Evolutionary conservation across 30 jellyfish, hydroid and myxozoan species (phyloP).

Genomic region (Turritopsis rubra): DNA sequence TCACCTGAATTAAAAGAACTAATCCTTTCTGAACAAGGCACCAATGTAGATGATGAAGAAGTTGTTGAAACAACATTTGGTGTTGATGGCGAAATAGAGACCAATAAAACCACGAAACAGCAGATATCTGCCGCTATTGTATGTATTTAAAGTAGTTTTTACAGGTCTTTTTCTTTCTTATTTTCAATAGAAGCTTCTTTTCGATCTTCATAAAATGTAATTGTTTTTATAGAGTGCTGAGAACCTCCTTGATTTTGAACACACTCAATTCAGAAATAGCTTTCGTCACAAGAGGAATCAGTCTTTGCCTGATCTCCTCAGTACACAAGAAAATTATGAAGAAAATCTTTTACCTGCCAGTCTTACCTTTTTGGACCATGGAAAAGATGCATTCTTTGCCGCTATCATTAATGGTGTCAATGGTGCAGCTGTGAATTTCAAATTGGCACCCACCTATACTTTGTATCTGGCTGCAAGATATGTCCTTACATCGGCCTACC

Average conservation of each 20-base stretch:
- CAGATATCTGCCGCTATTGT: neutral
- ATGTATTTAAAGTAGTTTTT: neutral
- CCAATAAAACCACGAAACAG: conserved; percentile 50
- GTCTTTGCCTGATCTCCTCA: conserved; percentile 54
- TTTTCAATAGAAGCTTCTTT: neutral
- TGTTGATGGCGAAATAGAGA: conserved; percentile 79
- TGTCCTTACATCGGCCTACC: conserved; percentile 60
- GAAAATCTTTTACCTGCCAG: conserved; percentile 79
- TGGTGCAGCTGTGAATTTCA: conserved; percentile 95
- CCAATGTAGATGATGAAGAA: conserved; percentile 83
- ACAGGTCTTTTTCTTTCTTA: neutral
- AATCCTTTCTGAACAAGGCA: conserved; percentile 63
- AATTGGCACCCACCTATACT: conserved; percentile 98
- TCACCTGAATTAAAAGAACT: conserved; percentile 62
- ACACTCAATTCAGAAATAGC: conserved; percentile 10
- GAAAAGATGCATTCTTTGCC: conserved; percentile 95
- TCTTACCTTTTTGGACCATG: conserved; percentile 77
- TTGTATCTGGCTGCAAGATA: conserved; percentile 89
- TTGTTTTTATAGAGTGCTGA: conserved; percentile 24
- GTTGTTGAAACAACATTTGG: conserved; percentile 88
- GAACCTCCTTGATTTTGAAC: conserved; percentile 9
- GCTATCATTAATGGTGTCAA: conserved; percentile 91
- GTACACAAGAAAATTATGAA: conserved; percentile 30
- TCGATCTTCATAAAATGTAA: neutral
- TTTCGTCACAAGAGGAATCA: conserved; percentile 29